These are phyloP conservation scores for Heliconius ethilla DNA, from an alignment of 2,888 invertebrate genomes.

Conservation along the genomic window DNA sequence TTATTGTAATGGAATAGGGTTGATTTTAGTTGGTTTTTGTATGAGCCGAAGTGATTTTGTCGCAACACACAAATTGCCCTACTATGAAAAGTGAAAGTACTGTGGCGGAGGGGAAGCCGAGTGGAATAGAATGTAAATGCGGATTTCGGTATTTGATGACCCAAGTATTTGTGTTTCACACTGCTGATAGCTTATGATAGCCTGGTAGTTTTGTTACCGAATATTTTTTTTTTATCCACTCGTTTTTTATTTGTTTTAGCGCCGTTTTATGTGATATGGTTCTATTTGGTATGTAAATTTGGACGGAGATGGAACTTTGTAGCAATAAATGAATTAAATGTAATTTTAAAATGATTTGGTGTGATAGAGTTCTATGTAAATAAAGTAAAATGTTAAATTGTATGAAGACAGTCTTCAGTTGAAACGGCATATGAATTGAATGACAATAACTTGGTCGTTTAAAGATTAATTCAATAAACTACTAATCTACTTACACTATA, in stretches of 20 bases:
- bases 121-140: slow-evolving; percentile 69
- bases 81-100: slow-evolving; percentile 81
- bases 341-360: neutral
- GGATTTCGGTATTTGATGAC: slow-evolving; percentile 75
- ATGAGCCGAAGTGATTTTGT: neutral
- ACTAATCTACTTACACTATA: no score
- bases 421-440: neutral
- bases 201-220: slow-evolving; percentile 43
- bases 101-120: slow-evolving; percentile 57
- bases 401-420: neutral
- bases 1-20: slow-evolving; percentile 17
- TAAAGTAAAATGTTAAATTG: neutral
- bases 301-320: neutral
- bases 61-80: slow-evolving; percentile 64
- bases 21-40: slow-evolving; percentile 38
- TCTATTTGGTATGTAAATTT: slow-evolving; percentile 11
- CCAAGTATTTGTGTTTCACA: slow-evolving; percentile 48
- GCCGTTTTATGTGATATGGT: neutral
- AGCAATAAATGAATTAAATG: neutral
- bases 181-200: slow-evolving; percentile 37
- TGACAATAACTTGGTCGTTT: neutral
- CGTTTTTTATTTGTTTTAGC: neutral
- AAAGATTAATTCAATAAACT: no score
- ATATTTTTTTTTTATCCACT: slow-evolving; percentile 29
- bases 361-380: slow-evolving; percentile 7